Evolutionary conservation across 1,140 invertebrate species (phyloP).

Genomic region (Melitaea cinxia): DNA sequence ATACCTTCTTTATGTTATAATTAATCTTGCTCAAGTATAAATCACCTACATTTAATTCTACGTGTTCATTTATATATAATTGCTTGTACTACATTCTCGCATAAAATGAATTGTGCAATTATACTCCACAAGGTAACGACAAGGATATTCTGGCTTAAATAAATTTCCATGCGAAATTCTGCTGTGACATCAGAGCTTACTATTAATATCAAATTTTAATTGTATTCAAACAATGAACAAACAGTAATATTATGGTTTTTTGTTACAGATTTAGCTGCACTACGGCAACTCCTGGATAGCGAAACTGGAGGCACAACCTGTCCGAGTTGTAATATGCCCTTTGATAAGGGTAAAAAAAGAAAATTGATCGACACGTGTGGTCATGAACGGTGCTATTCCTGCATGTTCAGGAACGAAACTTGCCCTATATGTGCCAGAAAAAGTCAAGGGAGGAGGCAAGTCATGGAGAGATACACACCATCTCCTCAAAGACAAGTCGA

Average conservation of each 20-base stretch:
- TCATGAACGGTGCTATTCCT: conserved; percentile 96
- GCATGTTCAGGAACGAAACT: conserved; percentile 94
- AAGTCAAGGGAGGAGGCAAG: conserved; percentile 57
- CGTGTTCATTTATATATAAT: conserved; percentile 40
- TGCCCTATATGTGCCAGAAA: conserved; percentile 91
- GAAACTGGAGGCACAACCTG: conserved; percentile 84
- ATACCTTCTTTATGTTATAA: conserved; percentile 21
- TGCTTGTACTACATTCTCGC: conserved; percentile 37
- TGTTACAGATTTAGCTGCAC: conserved; percentile 75
- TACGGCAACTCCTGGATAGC: conserved; percentile 74
- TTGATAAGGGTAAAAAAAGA: conserved; percentile 97
- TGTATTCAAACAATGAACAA: conserved; percentile 2
- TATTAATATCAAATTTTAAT: conserved; percentile 2
- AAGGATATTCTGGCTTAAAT: conserved; percentile 30
- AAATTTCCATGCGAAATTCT: conserved; percentile 29
- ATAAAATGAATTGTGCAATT: conserved; percentile 38
- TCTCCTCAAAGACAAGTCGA: conserved; percentile 76
- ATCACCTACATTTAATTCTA: conserved; percentile 35
- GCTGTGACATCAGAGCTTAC: background rate
- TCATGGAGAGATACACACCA: conserved; percentile 75
- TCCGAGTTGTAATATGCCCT: conserved; percentile 94
- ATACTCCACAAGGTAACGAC: conserved; percentile 30
- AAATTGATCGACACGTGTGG: conserved; percentile 96
- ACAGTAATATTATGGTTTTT: conserved; percentile 12
- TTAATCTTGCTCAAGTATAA: conserved; percentile 28